Conservation (phyloP, 2,888 invertebrate species). For the Neoscelio sp. region DNA sequence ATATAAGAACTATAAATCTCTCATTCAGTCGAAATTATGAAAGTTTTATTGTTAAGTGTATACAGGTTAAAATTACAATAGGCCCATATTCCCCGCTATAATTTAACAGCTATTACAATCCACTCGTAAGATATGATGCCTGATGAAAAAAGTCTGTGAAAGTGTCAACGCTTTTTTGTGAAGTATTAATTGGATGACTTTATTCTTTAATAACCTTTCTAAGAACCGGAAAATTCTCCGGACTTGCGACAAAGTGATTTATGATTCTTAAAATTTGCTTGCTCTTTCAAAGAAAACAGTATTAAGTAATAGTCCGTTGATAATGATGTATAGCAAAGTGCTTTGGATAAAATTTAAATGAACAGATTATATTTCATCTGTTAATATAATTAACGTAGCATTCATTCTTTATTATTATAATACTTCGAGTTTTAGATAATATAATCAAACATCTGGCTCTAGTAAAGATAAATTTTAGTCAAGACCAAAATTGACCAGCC, state of each 20-base stretch:
- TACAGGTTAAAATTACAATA: slow-evolving; percentile 66
- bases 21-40: slow-evolving; percentile 71
- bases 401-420: no score
- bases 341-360: no score
- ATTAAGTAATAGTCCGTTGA: slow-evolving; percentile 18
- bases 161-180: slow-evolving; percentile 55
- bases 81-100: slow-evolving; percentile 46
- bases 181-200: slow-evolving; percentile 54
- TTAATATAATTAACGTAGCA: no score
- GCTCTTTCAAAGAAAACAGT: slow-evolving; percentile 10
- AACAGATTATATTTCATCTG: no score
- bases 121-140: slow-evolving; percentile 27
- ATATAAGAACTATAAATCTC: slow-evolving; percentile 67
- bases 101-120: slow-evolving; percentile 44
- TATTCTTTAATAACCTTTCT: slow-evolving; percentile 57
- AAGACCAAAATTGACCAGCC: no score
- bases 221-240: slow-evolving; percentile 45
- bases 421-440: no score
- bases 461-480: no score
- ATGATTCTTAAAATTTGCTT: slow-evolving; percentile 39
- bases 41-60: slow-evolving; percentile 73
- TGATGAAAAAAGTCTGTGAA: slow-evolving; percentile 37
- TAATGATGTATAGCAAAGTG: background rate
- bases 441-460: no score
- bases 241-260: slow-evolving; percentile 37